phyloP scores from a whole-genome alignment of 1,140 invertebrate species.

The Drosophila carrolli region DNA sequence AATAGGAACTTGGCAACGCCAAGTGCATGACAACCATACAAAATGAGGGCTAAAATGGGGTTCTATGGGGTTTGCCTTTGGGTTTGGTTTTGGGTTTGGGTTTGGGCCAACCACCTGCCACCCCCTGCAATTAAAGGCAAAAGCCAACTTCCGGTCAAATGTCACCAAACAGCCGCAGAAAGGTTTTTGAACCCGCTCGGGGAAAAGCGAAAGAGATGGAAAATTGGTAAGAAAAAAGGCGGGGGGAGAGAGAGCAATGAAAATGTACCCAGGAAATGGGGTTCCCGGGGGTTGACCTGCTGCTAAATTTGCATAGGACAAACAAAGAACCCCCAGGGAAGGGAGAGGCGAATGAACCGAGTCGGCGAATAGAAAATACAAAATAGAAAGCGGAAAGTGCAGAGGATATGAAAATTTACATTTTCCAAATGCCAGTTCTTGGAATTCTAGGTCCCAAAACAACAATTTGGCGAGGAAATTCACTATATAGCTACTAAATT shows the following conservation, averaged over 20 bases:
- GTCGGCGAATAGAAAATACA: conserved; percentile 3
- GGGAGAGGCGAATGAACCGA: conserved; percentile 52
- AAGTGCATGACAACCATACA: conserved; percentile 64
- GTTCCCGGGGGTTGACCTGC: conserved; percentile 6
- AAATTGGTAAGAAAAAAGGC: conserved; percentile 1
- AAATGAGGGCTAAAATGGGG: not conserved
- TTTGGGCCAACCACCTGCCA: conserved; percentile 17
- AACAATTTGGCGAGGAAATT: not conserved
- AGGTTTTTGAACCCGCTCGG: conserved; percentile 70
- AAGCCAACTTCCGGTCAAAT: conserved; percentile 71
- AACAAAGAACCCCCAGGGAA: conserved; percentile 35
- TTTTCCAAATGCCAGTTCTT: conserved; percentile 17
- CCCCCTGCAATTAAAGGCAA: conserved; percentile 65
- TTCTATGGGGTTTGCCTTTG: too few species aligned
- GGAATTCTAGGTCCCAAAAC: conserved; percentile 5
- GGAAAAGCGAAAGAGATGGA: not conserved
- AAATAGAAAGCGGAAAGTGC: conserved; percentile 10
- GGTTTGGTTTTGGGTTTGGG: too few species aligned
- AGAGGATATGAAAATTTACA: conserved; percentile 13
- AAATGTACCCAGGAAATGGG: not conserved
- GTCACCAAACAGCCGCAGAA: conserved; percentile 68
- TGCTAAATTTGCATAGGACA: conserved; percentile 68
- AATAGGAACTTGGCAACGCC: conserved; percentile 63
- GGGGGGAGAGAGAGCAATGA: not conserved
- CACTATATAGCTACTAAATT: conserved; percentile 4